Evolutionary conservation across 2,888 invertebrate genomes (phyloP), one percentile per base, ranked within the genome.

Genomic region (Cheilosia urbana): DNA sequence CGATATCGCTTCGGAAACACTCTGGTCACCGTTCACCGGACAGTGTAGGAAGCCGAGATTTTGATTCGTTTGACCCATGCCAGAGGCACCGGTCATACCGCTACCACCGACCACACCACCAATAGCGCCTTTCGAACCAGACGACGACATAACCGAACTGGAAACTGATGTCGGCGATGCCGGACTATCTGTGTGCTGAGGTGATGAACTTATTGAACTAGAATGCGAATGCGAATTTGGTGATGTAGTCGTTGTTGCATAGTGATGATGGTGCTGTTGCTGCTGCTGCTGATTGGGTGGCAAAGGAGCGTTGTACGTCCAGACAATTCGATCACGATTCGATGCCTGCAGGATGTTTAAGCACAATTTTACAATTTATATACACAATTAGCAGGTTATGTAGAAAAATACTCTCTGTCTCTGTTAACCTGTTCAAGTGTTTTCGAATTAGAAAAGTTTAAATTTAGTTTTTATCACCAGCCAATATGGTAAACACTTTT

Each of bases 251-350:
- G 87, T 73, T 63, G 73, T 72, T n/a, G 73, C 47, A 93, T 93
- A 83, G 93, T 94, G 87, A 49, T 85, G 79, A 93, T 93, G 85
- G 93, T 94, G 87, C 24, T 37, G 34, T 34, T 34, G 37, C 13
- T 76, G 76, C 49, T 66, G 75, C 19, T 81, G 79, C 93, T 94
- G 89, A 88, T 91, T 91, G 40, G 90, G 90, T 87, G 90, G 89
- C 79, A 92, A 85, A n/a, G 97, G 97, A 80, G 97, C 97, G 93
- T 97, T 97, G 93, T 97, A 97, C 66, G 97, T 97, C 97, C 97
- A 97, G 66, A 97, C 97, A 91, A 97, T 97, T 89, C 97, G 94
- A 92, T 92, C 92, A 79, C 91, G 91, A 89, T 91, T 91, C 66
- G 91, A 92, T 87, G 90, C 91, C 92, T 92, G 82, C 37, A 47